Evolutionary conservation across 2,888 invertebrate species (phyloP), one percentile per base, ranked within the genome.

Genomic region (Griposia aprilina): DNA sequence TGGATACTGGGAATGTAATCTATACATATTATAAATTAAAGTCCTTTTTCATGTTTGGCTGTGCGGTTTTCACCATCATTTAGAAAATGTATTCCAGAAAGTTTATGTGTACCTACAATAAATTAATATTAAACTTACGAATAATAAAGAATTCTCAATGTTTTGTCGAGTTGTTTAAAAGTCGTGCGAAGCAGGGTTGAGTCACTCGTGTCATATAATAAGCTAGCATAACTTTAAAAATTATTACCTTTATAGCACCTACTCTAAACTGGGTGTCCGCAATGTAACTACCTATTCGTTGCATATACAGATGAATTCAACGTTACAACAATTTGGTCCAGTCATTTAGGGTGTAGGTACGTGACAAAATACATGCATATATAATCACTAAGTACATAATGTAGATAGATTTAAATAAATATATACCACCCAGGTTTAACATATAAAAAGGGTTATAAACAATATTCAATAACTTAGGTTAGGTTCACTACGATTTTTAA

Each of bases 301-400:
- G 71, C 78, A n/a, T 80, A 82, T 77, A 80, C 79, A 87, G 78
- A 85, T 83, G 69, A 66, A 87, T 87, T 71, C 71, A 74, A 65
- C 59, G 30, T 60, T 65, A 77, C 23, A 74, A 73, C 65, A 78
- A 86, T 77, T 86, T 76, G 78, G 73, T 67, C 36, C 66, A 77
- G 63, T 74, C 74, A 77, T 79, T 87, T 80, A 73, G 76, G 36
- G 45, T 41, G 74, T 66, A 83, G 80, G 84, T 66, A 83, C 83
- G 84, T 85, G 83, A 83, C 77, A 59, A 79, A 81, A 87, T 74
- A 76, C 10, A 75, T 74, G 70, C 75, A 84, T 77, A 74, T 57
- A 62, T 74, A 80, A 69, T 59, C 23, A 45, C 13, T 57, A 74
- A 36, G n/a, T n/a, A n/a, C n/a, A 36, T 36, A 36, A 36, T 36